Evolutionary conservation across 2,888 invertebrate genomes (phyloP), one percentile per base, ranked within the genome.

Genomic region (Prenolepis imparis): DNA sequence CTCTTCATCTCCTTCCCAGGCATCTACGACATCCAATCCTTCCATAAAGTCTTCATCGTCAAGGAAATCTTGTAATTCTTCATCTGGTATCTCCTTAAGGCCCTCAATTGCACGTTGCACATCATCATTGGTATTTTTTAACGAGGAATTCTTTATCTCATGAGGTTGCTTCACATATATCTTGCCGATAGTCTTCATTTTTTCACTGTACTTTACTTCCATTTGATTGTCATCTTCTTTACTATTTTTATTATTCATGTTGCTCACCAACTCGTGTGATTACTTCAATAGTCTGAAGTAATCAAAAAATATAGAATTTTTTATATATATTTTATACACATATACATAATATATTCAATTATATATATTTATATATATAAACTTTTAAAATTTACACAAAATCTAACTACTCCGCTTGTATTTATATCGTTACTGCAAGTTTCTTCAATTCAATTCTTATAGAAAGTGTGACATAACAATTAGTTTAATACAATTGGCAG

Each of bases 1-100:
- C 21, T 92, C 93, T 66, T 93, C 93, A 3, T 94, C 94, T 0
- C 94, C 93, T 48, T 94, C 94, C 94, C 94, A 94, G 0, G 93
- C 91, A n/a, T 94, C 94, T 0, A 94, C 93, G 0, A 94, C 93
- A 41, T 94, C 93, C 48, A 94, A 87, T 44, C 92, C 93, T 72
- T 93, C 86, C 89, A 94, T 93, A 52, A 93, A 93, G 39, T 93
- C 94, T 84, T 94, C 94, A 68, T 94, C 94, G 15, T 94, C 92
- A 9, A 94, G 86, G 55, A 93, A 92, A 80, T 93, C 93, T 82
- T 93, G 93, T 12, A 94, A 89, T 44, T 94, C 92, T 83, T 93
- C 93, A 66, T 94, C 94, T 0, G 93, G 91, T 74, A 93, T 93
- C 0, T 93, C 93, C 28, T 92, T 93, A 0, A 92, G 84, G 5